phyloP scores from a whole-genome alignment of 2,888 invertebrate genomes.

The Trypoxylon attenuatum region DNA sequence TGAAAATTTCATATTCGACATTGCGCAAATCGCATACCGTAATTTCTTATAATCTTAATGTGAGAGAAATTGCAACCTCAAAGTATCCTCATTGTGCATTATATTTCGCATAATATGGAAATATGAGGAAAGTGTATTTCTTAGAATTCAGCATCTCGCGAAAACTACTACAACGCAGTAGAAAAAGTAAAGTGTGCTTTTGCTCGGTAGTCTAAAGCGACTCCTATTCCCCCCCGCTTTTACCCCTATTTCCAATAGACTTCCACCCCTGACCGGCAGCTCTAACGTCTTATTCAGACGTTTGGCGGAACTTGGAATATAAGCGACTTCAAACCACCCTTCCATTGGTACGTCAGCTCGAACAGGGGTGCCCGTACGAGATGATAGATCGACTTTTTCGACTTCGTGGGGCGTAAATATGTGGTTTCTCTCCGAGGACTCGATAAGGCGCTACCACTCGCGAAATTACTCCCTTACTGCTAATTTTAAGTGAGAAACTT shows the following conservation, averaged over 20 bases:
- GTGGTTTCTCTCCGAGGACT: slow-evolving; percentile 36
- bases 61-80: too few relatives aligned
- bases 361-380: slow-evolving; percentile 34
- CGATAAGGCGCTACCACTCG: slow-evolving; percentile 18
- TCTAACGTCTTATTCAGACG: slow-evolving; percentile 35
- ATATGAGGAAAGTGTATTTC: slow-evolving; percentile 7
- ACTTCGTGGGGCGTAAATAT: slow-evolving; percentile 46
- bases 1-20: too few relatives aligned
- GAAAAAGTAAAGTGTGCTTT: not conserved
- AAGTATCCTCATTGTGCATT: too few relatives aligned
- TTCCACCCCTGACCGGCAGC: slow-evolving; percentile 1
- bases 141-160: not conserved
- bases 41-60: too few relatives aligned
- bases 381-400: slow-evolving; percentile 60
- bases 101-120: too few relatives aligned
- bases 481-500: not conserved
- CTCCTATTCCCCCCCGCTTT: not conserved
- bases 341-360: slow-evolving; percentile 53
- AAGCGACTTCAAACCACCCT: slow-evolving; percentile 53
- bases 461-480: not conserved
- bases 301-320: slow-evolving; percentile 56
- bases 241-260: not conserved
- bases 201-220: not conserved
- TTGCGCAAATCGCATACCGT: too few relatives aligned
- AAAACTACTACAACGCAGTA: not conserved